These are phyloP conservation scores for Hipposideros larvatus DNA, from an alignment of 2,797 vertebrate species.

Conservation along the genomic window DNA sequence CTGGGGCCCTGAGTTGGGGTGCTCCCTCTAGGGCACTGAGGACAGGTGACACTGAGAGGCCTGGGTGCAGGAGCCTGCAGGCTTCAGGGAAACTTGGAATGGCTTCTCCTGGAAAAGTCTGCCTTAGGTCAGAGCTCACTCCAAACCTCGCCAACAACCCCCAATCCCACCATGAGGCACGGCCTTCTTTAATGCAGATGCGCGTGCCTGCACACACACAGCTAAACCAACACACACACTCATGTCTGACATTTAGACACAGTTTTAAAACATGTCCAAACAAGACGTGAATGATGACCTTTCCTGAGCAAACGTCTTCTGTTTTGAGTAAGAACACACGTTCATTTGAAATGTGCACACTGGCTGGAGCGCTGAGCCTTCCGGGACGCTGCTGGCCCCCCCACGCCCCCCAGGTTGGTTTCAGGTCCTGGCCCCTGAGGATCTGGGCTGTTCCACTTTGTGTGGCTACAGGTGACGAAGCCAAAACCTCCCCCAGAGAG, in stretches of 20 bases:
- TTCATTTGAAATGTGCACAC: accelerated
- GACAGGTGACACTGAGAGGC: background rate
- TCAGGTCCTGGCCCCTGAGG: background rate
- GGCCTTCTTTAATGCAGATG: background rate
- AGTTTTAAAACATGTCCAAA: background rate
- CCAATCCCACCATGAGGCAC: too few relatives aligned
- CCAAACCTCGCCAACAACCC: background rate
- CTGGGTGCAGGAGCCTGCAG: background rate
- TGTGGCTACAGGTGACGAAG: background rate
- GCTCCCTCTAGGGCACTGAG: background rate
- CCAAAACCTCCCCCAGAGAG: background rate
- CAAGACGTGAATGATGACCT: background rate
- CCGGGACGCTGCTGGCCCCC: background rate
- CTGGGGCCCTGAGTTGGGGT: background rate
- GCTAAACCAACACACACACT: background rate
- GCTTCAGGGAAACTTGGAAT: background rate
- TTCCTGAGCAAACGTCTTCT: background rate
- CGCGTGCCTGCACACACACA: background rate
- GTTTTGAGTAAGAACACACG: background rate
- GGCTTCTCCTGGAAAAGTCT: background rate
- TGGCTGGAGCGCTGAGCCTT: accelerated
- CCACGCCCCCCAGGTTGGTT: background rate
- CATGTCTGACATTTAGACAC: background rate
- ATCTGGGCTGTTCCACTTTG: background rate
- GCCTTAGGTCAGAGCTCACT: background rate